Base-by-base conservation (phyloP, 1,140 invertebrate species). In the Colletes latitarsis region DNA sequence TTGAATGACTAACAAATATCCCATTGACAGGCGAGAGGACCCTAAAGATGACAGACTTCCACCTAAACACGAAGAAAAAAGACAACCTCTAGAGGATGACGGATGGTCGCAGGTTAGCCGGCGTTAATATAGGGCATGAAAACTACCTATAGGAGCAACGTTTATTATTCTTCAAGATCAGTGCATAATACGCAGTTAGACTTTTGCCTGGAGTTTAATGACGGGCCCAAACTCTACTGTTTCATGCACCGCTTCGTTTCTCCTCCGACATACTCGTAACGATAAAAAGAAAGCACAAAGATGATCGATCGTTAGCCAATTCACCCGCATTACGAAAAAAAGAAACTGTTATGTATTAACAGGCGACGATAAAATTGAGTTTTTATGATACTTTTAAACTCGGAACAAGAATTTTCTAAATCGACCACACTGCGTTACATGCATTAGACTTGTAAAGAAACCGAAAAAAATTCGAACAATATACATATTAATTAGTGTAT, bases 51-150 rank as follows among this genome's bases (percentile, higher is more conserved):
- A 91, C 14, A 86, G 88, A 84, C 81, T 80, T 66, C 74, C 80
- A 76, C 78, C 81, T 52, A 88, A 77, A 83, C 64, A 85, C 19
- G 88, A 92, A 19, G 85, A 89, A 15, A 89, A 86, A 85, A 84
- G 82, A 68, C 87, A 86, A 82, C 82, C 86, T 15, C 41, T 84
- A 6, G 90, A 92, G 52, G 91, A 91, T 17, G 91, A 86, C 30
- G 91, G 91, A 9, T 92, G 92, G 92, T 92, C 90, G 1, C 90
- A 86, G 83, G 92, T 92, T 64, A 82, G 85, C 68, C 89, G 90
- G 60, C 89, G 89, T 85, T 90, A 80, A 71, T 57, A 67, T 63
- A 53, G 39, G 46, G 75, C 62, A 15, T 52, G 15, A 19, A 49
- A 74, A 21, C 39, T 77, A 83, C 64, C 60, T 39, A 68, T 85